A percentile compares a stretch with the other conserved stretches of the same genome.
These are phyloP conservation scores for Promerops cafer DNA, from an alignment of 2,113 vertebrate genomes.

Conservation along the genomic window DNA sequence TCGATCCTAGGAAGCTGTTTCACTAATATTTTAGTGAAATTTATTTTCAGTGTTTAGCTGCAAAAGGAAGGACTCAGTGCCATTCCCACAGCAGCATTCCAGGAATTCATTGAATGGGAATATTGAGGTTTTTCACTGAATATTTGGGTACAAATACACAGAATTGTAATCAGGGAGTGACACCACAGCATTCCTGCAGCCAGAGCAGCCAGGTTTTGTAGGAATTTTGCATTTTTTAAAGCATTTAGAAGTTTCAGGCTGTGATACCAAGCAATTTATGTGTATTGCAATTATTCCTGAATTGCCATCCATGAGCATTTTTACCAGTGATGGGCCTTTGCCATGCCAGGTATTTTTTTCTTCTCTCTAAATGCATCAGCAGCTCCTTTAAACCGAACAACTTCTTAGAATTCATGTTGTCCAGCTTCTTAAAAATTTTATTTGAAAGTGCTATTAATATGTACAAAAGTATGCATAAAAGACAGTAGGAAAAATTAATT, in stretches of 20 bases:
- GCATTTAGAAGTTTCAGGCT: background rate
- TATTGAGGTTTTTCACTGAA: background rate
- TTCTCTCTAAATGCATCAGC: background rate
- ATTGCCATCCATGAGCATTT: background rate
- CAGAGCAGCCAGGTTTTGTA: background rate
- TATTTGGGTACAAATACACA: background rate
- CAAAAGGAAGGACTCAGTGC: background rate
- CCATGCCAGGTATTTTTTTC: background rate
- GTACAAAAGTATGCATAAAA: background rate
- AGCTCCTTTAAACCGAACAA: background rate
- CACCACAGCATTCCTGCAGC: background rate
- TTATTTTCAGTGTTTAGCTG: background rate
- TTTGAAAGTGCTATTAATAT: background rate
- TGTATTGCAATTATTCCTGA: background rate
- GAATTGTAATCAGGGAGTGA: fast-evolving
- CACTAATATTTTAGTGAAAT: background rate
- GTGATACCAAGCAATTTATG: background rate
- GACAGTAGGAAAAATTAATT: background rate
- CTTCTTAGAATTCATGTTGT: background rate
- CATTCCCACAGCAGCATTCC: background rate
- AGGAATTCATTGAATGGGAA: background rate
- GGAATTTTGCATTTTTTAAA: background rate
- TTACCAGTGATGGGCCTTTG: background rate
- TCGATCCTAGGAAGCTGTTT: background rate
- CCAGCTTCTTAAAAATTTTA: background rate